Evolutionary conservation across 1,140 invertebrate genomes (phyloP).

Genomic region (Lepidurus packardi): DNA sequence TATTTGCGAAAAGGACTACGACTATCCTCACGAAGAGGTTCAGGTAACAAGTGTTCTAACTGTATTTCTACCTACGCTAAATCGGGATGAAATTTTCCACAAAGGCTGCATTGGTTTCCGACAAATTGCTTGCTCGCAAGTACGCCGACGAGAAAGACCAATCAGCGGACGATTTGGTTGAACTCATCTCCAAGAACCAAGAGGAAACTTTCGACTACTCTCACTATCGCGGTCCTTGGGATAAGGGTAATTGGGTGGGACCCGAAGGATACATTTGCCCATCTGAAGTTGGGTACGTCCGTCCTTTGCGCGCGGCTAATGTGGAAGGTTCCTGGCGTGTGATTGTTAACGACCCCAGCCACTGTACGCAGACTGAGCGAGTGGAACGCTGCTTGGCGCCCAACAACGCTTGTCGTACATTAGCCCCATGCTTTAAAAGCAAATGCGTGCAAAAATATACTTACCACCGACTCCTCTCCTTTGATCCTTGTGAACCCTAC

Average conservation of each 20-base stretch:
- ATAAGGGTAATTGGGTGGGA: slow-evolving; percentile 34
- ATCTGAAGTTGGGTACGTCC: slow-evolving; percentile 35
- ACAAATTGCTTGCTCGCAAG: slow-evolving; percentile 39
- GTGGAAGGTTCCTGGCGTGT: slow-evolving; percentile 39
- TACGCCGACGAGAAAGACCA: slow-evolving; percentile 40
- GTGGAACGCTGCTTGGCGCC: slow-evolving; percentile 38
- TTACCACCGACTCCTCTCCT: slow-evolving; percentile 38
- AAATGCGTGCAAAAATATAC: slow-evolving; percentile 39
- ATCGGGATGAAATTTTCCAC: neutral
- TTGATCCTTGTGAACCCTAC: slow-evolving; percentile 38
- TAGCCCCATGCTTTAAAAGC: slow-evolving; percentile 38
- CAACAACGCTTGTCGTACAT: slow-evolving; percentile 36
- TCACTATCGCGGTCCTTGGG: slow-evolving; percentile 37
- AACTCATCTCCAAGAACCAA: slow-evolving; percentile 37
- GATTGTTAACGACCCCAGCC: slow-evolving; percentile 35
- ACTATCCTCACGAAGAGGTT: slow-evolving; percentile 39
- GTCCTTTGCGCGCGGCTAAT: slow-evolving; percentile 38
- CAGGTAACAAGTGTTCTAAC: slow-evolving; percentile 33
- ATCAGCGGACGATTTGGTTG: slow-evolving; percentile 40
- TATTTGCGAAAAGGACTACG: slow-evolving; percentile 37
- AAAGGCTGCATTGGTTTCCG: slow-evolving; percentile 37
- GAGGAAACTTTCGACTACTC: slow-evolving; percentile 40
- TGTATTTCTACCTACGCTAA: neutral
- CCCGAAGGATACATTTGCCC: slow-evolving; percentile 38
- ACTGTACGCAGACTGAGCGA: slow-evolving; percentile 39